phyloP scores from a whole-genome alignment of 2,113 vertebrate species.

The Salvelinus sp. region DNA sequence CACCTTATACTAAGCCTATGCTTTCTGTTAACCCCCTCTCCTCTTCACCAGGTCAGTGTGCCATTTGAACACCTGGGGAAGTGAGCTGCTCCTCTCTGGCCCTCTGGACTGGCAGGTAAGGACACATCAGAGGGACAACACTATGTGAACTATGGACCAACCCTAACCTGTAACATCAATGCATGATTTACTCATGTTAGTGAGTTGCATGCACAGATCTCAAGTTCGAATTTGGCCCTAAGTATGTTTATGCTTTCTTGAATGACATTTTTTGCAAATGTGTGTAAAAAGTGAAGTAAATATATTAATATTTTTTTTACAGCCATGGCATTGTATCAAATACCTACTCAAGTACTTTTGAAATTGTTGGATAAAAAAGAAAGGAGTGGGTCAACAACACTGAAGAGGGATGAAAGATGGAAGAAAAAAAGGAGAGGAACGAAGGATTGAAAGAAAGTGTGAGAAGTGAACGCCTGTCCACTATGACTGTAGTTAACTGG shows the following conservation, averaged over 20 bases:
- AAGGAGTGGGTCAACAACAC: slow-evolving; percentile 34
- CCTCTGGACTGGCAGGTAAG: slow-evolving; percentile 63
- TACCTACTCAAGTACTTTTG: slow-evolving; percentile 51
- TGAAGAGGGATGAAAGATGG: slow-evolving; percentile 28
- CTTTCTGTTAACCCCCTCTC: slow-evolving; percentile 1
- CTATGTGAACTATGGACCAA: not conserved
- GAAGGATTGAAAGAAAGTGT: slow-evolving; percentile 28
- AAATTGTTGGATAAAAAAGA: slow-evolving; percentile 57
- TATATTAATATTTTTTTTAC: not conserved
- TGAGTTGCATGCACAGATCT: too few species aligned
- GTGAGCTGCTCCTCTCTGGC: slow-evolving; percentile 73
- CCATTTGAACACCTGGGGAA: slow-evolving; percentile 98
- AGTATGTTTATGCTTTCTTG: not conserved
- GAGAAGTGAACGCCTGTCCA: slow-evolving; percentile 36
- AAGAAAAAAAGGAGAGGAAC: slow-evolving; percentile 2
- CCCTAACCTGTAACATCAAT: not conserved
- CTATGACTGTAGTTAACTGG: slow-evolving; percentile 38
- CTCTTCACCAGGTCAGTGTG: slow-evolving; percentile 86
- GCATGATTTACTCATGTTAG: too few species aligned
- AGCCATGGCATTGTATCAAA: slow-evolving; percentile 53
- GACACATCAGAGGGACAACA: slow-evolving; percentile 19
- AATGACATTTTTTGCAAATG: not conserved
- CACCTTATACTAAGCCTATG: too few species aligned
- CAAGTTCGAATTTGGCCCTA: too few species aligned
- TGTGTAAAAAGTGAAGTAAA: not conserved